phyloP scores from a whole-genome alignment of 2,113 vertebrate species.

The Amphiprion ocellaris region DNA sequence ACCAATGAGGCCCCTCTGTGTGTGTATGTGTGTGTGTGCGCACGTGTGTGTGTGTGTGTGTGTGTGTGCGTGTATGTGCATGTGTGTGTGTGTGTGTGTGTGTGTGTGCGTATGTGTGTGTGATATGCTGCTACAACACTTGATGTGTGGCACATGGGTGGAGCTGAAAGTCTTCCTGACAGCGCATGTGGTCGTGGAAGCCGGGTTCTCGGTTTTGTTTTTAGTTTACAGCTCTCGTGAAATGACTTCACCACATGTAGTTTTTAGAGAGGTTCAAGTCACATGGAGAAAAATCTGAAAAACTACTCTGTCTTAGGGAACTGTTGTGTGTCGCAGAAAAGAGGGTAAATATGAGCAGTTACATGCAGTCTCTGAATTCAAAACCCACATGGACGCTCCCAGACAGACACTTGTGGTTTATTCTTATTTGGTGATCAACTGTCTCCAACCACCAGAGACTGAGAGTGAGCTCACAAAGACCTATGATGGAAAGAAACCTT shows the following conservation, averaged over 20 bases:
- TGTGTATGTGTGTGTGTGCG: not conserved
- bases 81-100: slow-evolving; percentile 14
- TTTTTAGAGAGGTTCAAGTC: not conserved
- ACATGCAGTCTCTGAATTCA: not conserved
- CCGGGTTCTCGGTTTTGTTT: slow-evolving; percentile 70
- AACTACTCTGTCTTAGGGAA: too few species aligned
- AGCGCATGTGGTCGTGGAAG: slow-evolving; percentile 62
- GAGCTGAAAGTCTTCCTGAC: slow-evolving; percentile 59
- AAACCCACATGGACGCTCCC: slow-evolving; percentile 13
- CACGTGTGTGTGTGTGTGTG: slow-evolving; percentile 9
- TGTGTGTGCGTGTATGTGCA: slow-evolving; percentile 7
- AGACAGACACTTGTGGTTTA: slow-evolving; percentile 23
- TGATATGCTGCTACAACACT: slow-evolving; percentile 7
- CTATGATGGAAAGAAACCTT: slow-evolving; percentile 2
- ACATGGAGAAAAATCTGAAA: too few species aligned
- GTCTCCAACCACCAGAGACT: slow-evolving; percentile 20
- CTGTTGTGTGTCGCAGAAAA: not conserved
- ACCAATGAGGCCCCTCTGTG: slow-evolving; percentile 58
- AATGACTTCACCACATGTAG: slow-evolving; percentile 43
- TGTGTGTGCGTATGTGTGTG: slow-evolving; percentile 2
- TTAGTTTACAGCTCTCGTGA: slow-evolving; percentile 49
- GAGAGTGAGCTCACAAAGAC: not conserved
- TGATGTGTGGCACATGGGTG: slow-evolving; percentile 33
- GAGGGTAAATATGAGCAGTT: not conserved
- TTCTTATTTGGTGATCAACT: slow-evolving; percentile 67